phyloP scores from a whole-genome alignment of 2,797 vertebrate species.

The Malurus leucopterus region DNA sequence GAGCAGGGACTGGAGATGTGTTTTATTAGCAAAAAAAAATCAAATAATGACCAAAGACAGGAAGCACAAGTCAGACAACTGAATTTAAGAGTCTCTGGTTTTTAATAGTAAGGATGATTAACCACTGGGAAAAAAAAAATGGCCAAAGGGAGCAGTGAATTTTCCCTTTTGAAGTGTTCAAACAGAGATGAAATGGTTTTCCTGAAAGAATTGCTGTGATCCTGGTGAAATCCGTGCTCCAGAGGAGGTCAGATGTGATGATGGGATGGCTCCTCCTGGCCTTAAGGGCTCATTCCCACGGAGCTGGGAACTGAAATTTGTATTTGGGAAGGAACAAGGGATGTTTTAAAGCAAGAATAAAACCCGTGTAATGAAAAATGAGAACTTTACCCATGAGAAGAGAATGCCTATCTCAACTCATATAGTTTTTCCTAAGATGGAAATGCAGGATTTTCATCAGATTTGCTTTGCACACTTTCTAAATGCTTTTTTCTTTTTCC shows the following conservation, averaged over 20 bases:
- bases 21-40: background rate
- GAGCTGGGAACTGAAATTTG: background rate
- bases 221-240: background rate
- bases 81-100: background rate
- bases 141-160: background rate
- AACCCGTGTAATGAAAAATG: background rate
- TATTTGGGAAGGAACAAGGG: background rate
- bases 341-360: background rate
- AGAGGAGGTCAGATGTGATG: background rate
- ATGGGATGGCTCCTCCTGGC: background rate
- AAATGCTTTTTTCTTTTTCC: background rate
- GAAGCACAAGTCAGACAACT: slow-evolving; percentile 13
- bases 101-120: slow-evolving; percentile 25
- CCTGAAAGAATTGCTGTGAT: background rate
- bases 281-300: background rate
- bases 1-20: background rate
- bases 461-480: background rate
- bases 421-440: background rate
- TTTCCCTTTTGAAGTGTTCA: background rate
- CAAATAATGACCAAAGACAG: background rate
- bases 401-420: background rate
- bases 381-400: background rate
- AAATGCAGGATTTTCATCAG: background rate
- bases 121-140: background rate
- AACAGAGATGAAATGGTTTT: background rate